Evolutionary conservation across 2,888 invertebrate species (phyloP), one percentile per base, ranked within the genome.

Genomic region (Tinea trinotella): DNA sequence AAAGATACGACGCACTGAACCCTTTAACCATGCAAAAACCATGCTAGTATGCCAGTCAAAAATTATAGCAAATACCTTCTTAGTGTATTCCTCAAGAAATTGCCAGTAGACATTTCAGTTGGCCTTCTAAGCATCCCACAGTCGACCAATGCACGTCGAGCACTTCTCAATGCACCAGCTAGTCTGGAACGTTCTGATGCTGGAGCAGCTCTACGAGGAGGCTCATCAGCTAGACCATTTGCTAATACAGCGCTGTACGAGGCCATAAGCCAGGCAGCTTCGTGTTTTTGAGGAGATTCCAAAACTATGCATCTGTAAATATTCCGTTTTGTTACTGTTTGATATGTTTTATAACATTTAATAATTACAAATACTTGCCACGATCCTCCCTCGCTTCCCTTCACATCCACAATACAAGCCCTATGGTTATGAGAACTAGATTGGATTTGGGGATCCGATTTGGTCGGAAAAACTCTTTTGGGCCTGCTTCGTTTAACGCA

Each of bases 211-310:
- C 84, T 70, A 0, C 84, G 64, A 17, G 82, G 72, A 9, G 82
- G 75, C 66, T 85, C 93, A 66, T 95, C 94, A 0, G 92, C 91
- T 54, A 95, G 89, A 87, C 94, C 94, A 57, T 91, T 92, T 1
- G 94, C 95, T 52, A 97, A 87, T 6, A 91, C 87, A 0, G 97
- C 96, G 64, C 93, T 96, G 74, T 98, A 98, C 35, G 96, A 95
- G 5, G 96, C 95, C 68, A 97, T 96, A 48, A 97, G 81, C 65
- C 95, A 94, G 0, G 96, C 97, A 50, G 98, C 95, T 79, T 97
- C 97, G 64, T 93, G 91, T 74, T 97, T 96, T 65, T 95, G 94
- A 0, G 90, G 77, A 0, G 96, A 96, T 74, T 97, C 97, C 65
- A 98, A 94, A 13, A 97, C 97, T 74, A 96, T 97, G 77, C 96